These are phyloP conservation scores for Coregonus ussuriensis DNA, from an alignment of 2,797 vertebrate genomes.

Conservation along the genomic window DNA sequence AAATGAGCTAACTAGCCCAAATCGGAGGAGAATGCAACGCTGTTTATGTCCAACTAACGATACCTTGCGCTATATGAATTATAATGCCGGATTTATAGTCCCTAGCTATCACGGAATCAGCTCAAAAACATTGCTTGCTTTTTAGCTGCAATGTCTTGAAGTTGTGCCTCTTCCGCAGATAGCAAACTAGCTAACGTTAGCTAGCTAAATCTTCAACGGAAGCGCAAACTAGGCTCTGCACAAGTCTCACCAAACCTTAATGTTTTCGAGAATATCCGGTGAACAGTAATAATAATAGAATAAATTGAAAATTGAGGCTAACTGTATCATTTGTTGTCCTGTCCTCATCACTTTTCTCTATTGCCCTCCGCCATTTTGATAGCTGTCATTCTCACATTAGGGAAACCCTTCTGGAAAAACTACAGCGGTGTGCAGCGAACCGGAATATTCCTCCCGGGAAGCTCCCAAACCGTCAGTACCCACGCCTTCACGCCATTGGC, in stretches of 20 bases:
- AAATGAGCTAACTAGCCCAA: constrained; percentile 35
- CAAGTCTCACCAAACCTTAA: not conserved
- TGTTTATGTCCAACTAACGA: not conserved
- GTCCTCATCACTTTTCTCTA: constrained; percentile 66
- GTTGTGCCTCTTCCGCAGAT: constrained; percentile 61
- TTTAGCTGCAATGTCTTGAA: not conserved
- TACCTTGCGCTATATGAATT: not conserved
- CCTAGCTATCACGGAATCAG: not conserved
- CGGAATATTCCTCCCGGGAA: too few relatives aligned
- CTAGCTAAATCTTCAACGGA: constrained; percentile 33
- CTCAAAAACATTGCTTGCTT: not conserved
- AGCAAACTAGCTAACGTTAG: constrained; percentile 14
- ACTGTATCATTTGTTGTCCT: constrained; percentile 54
- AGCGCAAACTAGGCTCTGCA: not conserved
- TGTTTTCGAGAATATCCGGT: not conserved
- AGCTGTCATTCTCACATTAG: constrained; percentile 67
- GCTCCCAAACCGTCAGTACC: too few relatives aligned
- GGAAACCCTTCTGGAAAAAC: constrained; percentile 32
- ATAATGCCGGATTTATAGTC: not conserved
- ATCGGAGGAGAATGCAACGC: constrained; percentile 10
- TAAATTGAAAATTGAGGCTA: constrained; percentile 11
- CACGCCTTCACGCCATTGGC: not conserved
- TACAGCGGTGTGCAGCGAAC: not conserved
- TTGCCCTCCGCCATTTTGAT: constrained; percentile 77
- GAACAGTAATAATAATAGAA: constrained; percentile 11